Evolutionary conservation across 2,888 invertebrate species (phyloP).

Genomic region (Epirrita christyi): DNA sequence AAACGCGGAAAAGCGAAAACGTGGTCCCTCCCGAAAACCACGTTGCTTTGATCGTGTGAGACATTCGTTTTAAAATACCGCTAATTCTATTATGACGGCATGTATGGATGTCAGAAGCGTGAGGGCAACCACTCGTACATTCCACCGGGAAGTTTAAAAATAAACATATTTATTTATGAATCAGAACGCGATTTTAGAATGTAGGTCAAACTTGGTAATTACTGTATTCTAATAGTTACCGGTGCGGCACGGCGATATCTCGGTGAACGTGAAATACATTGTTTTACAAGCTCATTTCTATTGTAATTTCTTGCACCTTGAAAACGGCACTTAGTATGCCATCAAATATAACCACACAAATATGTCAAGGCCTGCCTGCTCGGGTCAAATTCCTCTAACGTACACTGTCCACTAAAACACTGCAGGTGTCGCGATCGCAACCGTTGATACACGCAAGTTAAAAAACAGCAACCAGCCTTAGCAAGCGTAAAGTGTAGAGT

Average conservation of each 20-base stretch:
- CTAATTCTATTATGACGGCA: conserved; percentile 13
- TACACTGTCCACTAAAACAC: conserved; percentile 22
- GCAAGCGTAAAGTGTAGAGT: too few relatives aligned
- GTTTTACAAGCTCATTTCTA: conserved; percentile 26
- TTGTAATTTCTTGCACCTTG: conserved; percentile 51
- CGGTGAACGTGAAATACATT: conserved; percentile 5
- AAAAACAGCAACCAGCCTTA: background rate
- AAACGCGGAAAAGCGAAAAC: background rate
- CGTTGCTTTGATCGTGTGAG: background rate
- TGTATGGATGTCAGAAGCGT: conserved; percentile 25
- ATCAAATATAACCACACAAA: conserved; percentile 62
- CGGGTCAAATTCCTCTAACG: conserved; percentile 45
- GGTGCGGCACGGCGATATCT: conserved; percentile 18
- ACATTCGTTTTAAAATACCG: conserved; percentile 6
- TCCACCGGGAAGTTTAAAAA: conserved; percentile 35
- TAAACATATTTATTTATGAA: conserved; percentile 29
- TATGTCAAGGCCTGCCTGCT: conserved; percentile 59
- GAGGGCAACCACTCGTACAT: conserved; percentile 24
- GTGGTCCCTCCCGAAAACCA: conserved; percentile 1
- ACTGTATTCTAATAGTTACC: conserved; percentile 16
- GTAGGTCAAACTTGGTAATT: conserved; percentile 30
- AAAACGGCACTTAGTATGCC: conserved; percentile 44
- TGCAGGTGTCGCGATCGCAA: background rate
- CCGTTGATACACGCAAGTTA: background rate
- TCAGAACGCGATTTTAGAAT: conserved; percentile 30